Conservation (phyloP, 2,113 vertebrate species). For the Leucosticte australis region DNA sequence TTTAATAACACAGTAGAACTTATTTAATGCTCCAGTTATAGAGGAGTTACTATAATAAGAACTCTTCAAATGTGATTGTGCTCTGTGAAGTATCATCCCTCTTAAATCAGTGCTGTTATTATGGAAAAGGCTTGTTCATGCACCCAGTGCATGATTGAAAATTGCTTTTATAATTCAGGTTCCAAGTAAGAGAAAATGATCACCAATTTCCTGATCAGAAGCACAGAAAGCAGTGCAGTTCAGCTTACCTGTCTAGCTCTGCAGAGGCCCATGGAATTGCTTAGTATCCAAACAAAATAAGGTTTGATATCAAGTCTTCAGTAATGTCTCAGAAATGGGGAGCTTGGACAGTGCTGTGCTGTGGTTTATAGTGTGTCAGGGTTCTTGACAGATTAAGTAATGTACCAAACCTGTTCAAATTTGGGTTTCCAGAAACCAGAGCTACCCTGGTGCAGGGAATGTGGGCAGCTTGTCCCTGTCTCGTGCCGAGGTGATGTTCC, state of each 20-base stretch:
- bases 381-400: background rate
- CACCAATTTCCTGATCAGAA: background rate
- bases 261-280: background rate
- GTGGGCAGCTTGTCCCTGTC: fast-evolving
- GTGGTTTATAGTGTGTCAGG: background rate
- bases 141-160: conserved; percentile 30
- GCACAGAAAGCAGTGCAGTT: background rate
- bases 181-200: conserved; percentile 15
- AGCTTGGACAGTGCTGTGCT: background rate
- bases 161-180: conserved; percentile 56
- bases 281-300: background rate
- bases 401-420: background rate
- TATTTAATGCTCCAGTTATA: conserved; percentile 49
- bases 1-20: conserved; percentile 16
- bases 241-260: background rate
- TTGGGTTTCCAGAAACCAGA: background rate
- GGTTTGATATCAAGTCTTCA: background rate
- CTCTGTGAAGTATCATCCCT: conserved; percentile 48
- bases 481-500: background rate
- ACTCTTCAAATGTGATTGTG: conserved; percentile 42
- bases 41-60: conserved; percentile 53
- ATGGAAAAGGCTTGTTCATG: conserved; percentile 46
- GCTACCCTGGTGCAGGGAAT: background rate
- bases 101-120: conserved; percentile 59
- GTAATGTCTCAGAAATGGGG: background rate